Percentiles rank a stretch among this genome's conserved stretches.
phyloP scores from a whole-genome alignment of 2,113 vertebrate species.

The Clarias magur region DNA sequence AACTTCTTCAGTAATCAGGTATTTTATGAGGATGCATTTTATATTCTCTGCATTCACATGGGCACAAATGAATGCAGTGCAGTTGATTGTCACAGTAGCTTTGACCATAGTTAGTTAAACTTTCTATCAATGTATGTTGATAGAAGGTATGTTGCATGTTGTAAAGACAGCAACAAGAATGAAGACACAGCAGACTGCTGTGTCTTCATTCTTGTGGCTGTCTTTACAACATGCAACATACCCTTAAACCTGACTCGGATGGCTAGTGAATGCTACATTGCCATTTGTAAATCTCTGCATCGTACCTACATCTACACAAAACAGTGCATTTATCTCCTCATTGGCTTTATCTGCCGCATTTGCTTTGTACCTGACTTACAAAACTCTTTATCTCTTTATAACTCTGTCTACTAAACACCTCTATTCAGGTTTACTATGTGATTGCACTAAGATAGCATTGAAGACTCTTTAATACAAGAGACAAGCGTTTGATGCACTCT shows the following conservation, averaged over 20 bases:
- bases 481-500: constrained; percentile 66
- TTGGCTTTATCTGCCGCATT: constrained; percentile 68
- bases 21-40: constrained; percentile 71
- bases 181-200: too few relatives aligned
- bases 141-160: too few relatives aligned
- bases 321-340: constrained; percentile 59
- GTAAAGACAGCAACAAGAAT: too few relatives aligned
- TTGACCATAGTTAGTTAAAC: constrained; percentile 72
- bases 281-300: constrained; percentile 65
- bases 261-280: constrained; percentile 72
- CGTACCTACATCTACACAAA: constrained; percentile 67
- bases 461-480: constrained; percentile 50
- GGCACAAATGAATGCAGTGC: constrained; percentile 69
- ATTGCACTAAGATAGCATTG: too few relatives aligned
- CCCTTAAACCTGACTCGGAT: constrained; percentile 70
- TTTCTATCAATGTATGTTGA: constrained; percentile 68
- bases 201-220: constrained; percentile 67
- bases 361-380: constrained; percentile 63
- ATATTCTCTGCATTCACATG: constrained; percentile 77
- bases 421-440: constrained; percentile 70
- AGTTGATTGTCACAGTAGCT: constrained; percentile 64
- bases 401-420: constrained; percentile 52
- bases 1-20: constrained; percentile 68
- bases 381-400: constrained; percentile 60
- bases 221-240: constrained; percentile 73